These are phyloP conservation scores for Phodopus roborovskii DNA, from an alignment of 2,113 vertebrate species.

Conservation along the genomic window DNA sequence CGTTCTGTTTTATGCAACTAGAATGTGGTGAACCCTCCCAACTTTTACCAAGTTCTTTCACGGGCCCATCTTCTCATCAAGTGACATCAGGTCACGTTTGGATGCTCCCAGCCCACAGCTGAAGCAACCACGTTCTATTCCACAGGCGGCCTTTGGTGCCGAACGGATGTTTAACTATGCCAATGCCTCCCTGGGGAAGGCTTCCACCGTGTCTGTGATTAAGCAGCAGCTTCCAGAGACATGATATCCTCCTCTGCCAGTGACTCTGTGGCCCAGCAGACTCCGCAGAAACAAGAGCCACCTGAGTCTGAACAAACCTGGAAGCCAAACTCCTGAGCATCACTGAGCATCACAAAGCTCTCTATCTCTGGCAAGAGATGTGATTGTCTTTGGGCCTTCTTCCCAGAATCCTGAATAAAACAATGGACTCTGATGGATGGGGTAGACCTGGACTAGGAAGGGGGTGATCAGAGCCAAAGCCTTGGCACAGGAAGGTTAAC, in stretches of 20 bases:
- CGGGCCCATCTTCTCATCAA: constrained; percentile 15
- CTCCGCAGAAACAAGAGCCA: neutral
- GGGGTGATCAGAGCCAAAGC: too few species aligned
- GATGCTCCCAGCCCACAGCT: neutral
- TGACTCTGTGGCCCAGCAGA: neutral
- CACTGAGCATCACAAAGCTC: too few species aligned
- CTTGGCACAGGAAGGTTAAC: neutral
- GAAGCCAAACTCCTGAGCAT: neutral
- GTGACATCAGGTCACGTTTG: neutral
- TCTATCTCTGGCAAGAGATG: neutral
- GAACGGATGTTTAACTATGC: constrained; percentile 11
- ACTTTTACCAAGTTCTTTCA: neutral
- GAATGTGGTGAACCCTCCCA: neutral
- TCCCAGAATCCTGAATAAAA: neutral
- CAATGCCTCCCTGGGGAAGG: neutral
- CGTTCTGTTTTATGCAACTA: neutral
- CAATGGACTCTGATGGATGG: neutral
- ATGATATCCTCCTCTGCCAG: neutral
- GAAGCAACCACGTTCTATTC: neutral
- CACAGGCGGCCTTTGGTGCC: neutral
- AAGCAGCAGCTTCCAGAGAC: constrained; percentile 28
- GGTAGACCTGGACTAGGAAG: neutral
- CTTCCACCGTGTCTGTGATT: neutral
- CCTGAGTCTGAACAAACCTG: neutral
- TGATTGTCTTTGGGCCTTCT: neutral